These are phyloP conservation scores for Oscheius onirici DNA, from an alignment of 2,888 invertebrate genomes.

Conservation along the genomic window DNA sequence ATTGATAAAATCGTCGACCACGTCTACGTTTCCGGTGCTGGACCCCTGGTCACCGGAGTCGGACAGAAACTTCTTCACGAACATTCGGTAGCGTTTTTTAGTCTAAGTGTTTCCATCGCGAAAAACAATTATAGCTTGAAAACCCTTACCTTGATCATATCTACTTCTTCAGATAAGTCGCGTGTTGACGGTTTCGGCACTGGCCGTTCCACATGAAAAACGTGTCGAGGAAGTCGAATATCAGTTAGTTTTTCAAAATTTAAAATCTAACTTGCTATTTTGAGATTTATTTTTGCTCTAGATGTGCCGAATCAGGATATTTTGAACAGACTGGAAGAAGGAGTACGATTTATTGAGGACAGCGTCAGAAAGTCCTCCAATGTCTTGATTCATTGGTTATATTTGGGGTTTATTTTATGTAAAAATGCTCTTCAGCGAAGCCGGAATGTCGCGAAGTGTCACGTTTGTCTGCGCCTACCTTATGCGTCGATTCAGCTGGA, in stretches of 20 bases:
- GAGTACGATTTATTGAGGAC: constrained; percentile 47
- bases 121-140: no score
- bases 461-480: constrained; percentile 61
- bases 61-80: constrained; percentile 40
- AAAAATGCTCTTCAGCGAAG: constrained; percentile 48
- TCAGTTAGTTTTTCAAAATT: neutral
- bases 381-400: constrained; percentile 65
- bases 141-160: neutral
- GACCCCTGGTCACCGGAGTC: constrained; percentile 40
- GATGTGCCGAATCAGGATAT: constrained; percentile 58
- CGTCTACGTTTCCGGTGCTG: constrained; percentile 55
- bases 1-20: constrained; percentile 55
- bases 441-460: constrained; percentile 59
- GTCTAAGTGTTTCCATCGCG: no score
- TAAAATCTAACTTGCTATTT: neutral
- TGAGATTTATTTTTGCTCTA: constrained; percentile 56
- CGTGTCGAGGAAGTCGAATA: constrained; percentile 50
- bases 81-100: constrained; percentile 32
- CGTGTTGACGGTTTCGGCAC: constrained; percentile 56
- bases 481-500: constrained; percentile 55
- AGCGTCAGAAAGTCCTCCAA: constrained; percentile 44
- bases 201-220: constrained; percentile 42
- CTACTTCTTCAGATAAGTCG: constrained; percentile 45
- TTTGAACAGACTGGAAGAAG: constrained; percentile 49
- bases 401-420: neutral